Base-by-base conservation (phyloP, 92 coral and sea anemone genomes). In the Nematostella vectensis region DNA sequence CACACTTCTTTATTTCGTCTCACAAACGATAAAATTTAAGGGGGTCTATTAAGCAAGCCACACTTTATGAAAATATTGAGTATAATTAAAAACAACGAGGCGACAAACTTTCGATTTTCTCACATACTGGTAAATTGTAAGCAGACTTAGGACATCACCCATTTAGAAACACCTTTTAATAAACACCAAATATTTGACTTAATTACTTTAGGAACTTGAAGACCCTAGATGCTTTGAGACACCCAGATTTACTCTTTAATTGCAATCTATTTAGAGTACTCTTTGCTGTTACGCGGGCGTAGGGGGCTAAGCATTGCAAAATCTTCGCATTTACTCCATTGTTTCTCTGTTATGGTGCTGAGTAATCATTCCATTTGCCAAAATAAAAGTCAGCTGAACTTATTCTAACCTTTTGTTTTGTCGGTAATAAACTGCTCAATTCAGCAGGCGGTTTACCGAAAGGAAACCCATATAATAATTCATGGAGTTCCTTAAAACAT, bases 111-210 rank as follows among this genome's bases (percentile, higher is more conserved):
- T 56, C 51, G 25, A 52, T 37, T 51, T 52, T 50, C 50, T 50
- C 48, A 58, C n/a, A n/a, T n/a, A n/a, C n/a, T n/a, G n/a, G n/a
- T n/a, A n/a, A n/a, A n/a, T n/a, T n/a, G n/a, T n/a, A n/a, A n/a
- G n/a, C n/a, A n/a, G n/a, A n/a, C n/a, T n/a, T n/a, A n/a, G n/a
- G n/a, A n/a, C n/a, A n/a, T n/a, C n/a, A n/a, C n/a, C n/a, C n/a
- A n/a, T n/a, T n/a, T n/a, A n/a, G n/a, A n/a, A n/a, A n/a, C n/a
- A n/a, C n/a, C n/a, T n/a, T n/a, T n/a, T n/a, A n/a, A n/a, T n/a
- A n/a, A n/a, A n/a, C n/a, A n/a, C n/a, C 69, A 72, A 79, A 73
- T 69, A 79, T 80, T 69, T 52, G 63, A 80, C 33, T 71, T 69
- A 75, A 80, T 85, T 59, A 77, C 12, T 62, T 74, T 83, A 62